These are phyloP conservation scores for Lissocephala sabroskyi DNA, from an alignment of 2,888 invertebrate genomes.

Conservation along the genomic window DNA sequence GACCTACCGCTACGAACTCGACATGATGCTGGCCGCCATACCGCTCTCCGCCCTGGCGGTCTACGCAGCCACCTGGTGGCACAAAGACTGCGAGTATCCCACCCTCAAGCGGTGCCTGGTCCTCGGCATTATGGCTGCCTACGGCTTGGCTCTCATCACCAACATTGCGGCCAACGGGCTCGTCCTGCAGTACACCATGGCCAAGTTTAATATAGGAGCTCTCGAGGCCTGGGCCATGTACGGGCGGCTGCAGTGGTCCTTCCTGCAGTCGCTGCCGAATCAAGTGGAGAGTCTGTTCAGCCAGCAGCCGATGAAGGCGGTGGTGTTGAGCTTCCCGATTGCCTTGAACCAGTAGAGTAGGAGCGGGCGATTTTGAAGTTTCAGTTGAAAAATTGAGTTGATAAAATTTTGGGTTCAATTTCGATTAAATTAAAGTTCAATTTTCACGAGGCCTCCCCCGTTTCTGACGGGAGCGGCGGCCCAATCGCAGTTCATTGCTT, in stretches of 20 bases:
- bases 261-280: background rate
- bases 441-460: conserved; percentile 5
- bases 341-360: background rate
- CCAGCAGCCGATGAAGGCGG: background rate
- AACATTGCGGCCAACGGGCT: conserved; percentile 16
- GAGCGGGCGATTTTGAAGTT: background rate
- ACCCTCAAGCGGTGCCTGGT: background rate
- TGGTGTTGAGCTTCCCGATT: too few species aligned
- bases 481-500: too few species aligned
- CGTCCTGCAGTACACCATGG: conserved; percentile 12
- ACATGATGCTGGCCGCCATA: conserved; percentile 11
- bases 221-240: conserved; percentile 15
- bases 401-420: conserved; percentile 1
- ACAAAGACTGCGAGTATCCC: too few species aligned
- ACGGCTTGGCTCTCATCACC: conserved; percentile 2
- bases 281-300: background rate
- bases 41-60: conserved; percentile 13
- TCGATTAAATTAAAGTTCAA: conserved; percentile 6
- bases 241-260: too few species aligned
- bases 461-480: background rate
- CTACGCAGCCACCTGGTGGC: too few species aligned
- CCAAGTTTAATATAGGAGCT: conserved; percentile 11
- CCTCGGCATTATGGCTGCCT: background rate
- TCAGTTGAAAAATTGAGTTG: background rate
- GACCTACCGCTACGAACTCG: conserved; percentile 9